phyloP scores from a whole-genome alignment of 92 coral and sea anemone genomes.

The Zoanthus gigantus region DNA sequence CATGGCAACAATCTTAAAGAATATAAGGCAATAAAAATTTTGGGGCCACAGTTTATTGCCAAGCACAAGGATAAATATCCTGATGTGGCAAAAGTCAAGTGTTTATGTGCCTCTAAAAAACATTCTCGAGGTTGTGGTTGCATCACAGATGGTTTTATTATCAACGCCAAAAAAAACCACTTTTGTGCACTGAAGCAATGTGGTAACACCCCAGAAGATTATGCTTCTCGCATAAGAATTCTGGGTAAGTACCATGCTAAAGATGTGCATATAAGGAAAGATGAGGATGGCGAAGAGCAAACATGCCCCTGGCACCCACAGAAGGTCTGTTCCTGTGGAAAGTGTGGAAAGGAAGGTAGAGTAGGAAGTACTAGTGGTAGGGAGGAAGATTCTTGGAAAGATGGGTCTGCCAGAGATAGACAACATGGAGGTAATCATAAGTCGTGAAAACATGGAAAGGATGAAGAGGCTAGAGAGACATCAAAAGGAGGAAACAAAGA shows the following conservation, averaged over 20 bases:
- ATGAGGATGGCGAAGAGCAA: not conserved
- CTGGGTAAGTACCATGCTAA: conserved; percentile 26
- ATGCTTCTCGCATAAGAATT: conserved; percentile 15
- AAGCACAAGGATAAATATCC: conserved; percentile 26
- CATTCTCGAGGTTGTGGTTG: not conserved
- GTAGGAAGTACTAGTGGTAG: not conserved
- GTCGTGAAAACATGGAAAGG: conserved; percentile 25
- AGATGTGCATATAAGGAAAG: conserved; percentile 17
- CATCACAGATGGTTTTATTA: conserved; percentile 12
- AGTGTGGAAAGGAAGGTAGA: conserved; percentile 8
- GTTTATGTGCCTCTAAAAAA: not conserved
- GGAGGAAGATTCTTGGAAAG: not conserved
- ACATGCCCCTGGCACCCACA: conserved; percentile 32
- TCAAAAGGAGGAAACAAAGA: conserved; percentile 21
- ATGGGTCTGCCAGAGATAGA: conserved; percentile 56
- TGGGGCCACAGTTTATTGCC: conserved; percentile 23
- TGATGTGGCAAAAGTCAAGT: not conserved
- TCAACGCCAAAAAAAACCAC: conserved; percentile 18
- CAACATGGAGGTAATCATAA: conserved; percentile 34
- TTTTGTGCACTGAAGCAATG: conserved; percentile 39
- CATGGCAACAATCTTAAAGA: conserved; percentile 30
- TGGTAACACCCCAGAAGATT: conserved; percentile 18
- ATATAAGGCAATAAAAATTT: conserved; percentile 16
- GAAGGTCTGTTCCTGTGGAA: conserved; percentile 26
- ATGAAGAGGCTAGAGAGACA: conserved; percentile 5